phyloP scores from a whole-genome alignment of 53 echinoderm and acorn worm genomes.

The Luidia sarsii region DNA sequence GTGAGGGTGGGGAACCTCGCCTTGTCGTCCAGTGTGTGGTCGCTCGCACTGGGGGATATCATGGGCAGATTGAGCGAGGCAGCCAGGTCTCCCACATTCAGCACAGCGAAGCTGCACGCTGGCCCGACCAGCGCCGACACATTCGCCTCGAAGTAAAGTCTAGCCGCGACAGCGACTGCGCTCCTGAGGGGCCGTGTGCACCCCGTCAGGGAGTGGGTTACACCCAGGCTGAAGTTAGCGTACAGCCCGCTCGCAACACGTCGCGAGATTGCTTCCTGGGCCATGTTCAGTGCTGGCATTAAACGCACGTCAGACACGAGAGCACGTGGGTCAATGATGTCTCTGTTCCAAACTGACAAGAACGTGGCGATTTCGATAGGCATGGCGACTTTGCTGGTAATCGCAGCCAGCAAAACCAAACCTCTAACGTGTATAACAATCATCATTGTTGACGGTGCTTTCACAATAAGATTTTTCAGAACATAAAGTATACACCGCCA shows the following conservation, averaged over 20 bases:
- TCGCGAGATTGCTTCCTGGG: slow-evolving; percentile 53
- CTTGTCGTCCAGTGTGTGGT: slow-evolving; percentile 50
- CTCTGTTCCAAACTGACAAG: too few relatives aligned
- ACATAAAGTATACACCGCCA: too few relatives aligned
- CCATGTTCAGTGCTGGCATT: slow-evolving; percentile 71
- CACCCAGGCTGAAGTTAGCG: slow-evolving; percentile 60
- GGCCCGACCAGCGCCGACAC: slow-evolving; percentile 63
- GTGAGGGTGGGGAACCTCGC: slow-evolving; percentile 53
- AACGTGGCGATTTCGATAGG: too few relatives aligned
- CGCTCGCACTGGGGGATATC: slow-evolving; percentile 1
- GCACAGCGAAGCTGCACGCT: slow-evolving; percentile 19
- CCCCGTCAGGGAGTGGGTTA: slow-evolving; percentile 17
- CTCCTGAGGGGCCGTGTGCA: not conserved
- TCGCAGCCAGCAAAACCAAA: too few relatives aligned
- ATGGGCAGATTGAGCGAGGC: slow-evolving; percentile 4
- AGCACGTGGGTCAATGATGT: too few relatives aligned
- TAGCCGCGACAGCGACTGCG: slow-evolving; percentile 13
- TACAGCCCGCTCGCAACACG: slow-evolving; percentile 61
- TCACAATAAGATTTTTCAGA: too few relatives aligned
- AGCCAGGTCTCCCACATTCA: slow-evolving; percentile 27
- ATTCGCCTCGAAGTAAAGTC: slow-evolving; percentile 13
- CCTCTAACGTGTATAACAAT: too few relatives aligned
- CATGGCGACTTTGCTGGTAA: too few relatives aligned
- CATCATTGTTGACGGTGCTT: too few relatives aligned
- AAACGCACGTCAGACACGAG: too few relatives aligned